Conservation (phyloP, 2,797 vertebrate species). For the Sebastiscus tertius region DNA sequence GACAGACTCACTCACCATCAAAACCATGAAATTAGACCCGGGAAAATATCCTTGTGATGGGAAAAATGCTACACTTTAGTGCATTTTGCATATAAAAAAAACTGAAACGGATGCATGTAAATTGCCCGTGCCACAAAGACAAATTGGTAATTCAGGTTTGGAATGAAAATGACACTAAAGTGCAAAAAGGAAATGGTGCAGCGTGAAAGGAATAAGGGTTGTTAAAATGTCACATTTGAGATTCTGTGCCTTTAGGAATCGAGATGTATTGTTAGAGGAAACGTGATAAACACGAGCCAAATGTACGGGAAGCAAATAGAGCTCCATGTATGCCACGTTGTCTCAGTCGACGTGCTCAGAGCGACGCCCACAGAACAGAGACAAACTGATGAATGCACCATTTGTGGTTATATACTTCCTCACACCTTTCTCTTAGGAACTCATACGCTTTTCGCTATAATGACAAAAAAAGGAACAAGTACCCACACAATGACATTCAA, state of each 20-base stretch:
- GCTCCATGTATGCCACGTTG: slow-evolving; percentile 64
- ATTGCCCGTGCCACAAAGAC: slow-evolving; percentile 96
- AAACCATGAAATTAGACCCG: slow-evolving; percentile 99
- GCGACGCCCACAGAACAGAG: slow-evolving; percentile 73
- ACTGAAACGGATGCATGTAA: slow-evolving; percentile 93
- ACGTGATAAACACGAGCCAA: slow-evolving; percentile 80
- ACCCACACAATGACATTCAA: slow-evolving; percentile 76
- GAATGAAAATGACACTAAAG: slow-evolving; percentile 88
- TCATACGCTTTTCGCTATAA: slow-evolving; percentile 61
- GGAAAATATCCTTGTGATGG: slow-evolving; percentile 96
- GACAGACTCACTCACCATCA: slow-evolving; percentile 95
- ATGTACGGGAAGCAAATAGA: slow-evolving; percentile 74
- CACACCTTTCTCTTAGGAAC: slow-evolving; percentile 66
- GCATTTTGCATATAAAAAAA: slow-evolving; percentile 99
- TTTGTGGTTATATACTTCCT: slow-evolving; percentile 70
- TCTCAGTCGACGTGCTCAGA: slow-evolving; percentile 68
- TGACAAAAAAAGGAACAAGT: slow-evolving; percentile 53
- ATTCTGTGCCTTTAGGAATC: slow-evolving; percentile 82
- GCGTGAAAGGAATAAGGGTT: slow-evolving; percentile 85
- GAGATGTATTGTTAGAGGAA: slow-evolving; percentile 83
- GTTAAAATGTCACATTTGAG: slow-evolving; percentile 87
- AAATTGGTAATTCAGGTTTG: slow-evolving; percentile 93
- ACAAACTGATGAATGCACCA: slow-evolving; percentile 70
- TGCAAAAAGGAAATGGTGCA: slow-evolving; percentile 84
- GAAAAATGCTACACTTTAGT: slow-evolving; percentile 97